Conservation (phyloP, 2,113 vertebrate species). For the Ptilorrhoa leucosticta region DNA sequence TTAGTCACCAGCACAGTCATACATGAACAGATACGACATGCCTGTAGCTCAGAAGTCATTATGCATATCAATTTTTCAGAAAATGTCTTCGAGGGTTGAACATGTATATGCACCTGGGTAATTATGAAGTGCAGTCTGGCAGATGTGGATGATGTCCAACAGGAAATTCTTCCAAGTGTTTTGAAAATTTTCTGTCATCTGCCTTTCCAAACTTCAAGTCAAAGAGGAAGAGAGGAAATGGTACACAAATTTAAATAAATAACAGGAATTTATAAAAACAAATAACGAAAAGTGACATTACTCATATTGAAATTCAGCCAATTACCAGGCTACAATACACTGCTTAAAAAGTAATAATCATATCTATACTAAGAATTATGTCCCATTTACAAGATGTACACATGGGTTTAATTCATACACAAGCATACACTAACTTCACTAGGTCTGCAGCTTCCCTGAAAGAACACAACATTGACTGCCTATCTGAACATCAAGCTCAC, state of each 20-base stretch:
- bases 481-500: fast-evolving
- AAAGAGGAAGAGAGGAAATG: background rate
- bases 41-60: background rate
- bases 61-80: background rate
- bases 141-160: background rate
- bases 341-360: background rate
- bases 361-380: background rate
- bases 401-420: background rate
- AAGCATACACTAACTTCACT: background rate
- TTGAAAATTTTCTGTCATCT: background rate
- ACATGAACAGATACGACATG: background rate
- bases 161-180: background rate
- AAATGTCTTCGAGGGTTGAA: background rate
- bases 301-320: background rate
- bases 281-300: background rate
- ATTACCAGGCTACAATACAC: background rate
- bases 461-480: background rate
- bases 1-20: background rate
- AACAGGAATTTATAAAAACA: background rate
- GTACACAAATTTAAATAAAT: background rate
- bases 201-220: background rate
- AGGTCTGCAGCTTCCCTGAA: background rate
- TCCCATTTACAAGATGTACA: background rate
- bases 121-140: background rate
- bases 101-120: background rate